Evolutionary conservation across 1,140 invertebrate species (phyloP).

Genomic region (Drosophila dunni): DNA sequence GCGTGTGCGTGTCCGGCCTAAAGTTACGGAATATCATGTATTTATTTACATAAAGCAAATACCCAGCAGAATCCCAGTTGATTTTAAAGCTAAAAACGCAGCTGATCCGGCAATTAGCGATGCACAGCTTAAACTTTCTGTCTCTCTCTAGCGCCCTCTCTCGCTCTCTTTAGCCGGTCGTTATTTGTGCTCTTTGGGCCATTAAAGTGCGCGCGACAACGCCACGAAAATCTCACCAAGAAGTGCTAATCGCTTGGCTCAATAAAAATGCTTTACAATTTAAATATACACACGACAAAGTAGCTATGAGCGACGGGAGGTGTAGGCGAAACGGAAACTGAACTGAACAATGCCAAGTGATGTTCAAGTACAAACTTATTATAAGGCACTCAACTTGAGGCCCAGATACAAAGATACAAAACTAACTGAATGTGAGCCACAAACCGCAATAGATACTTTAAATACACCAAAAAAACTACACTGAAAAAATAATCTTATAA

Average conservation of each 20-base stretch:
- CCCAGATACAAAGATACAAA: background rate
- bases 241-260: conserved; percentile 75
- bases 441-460: conserved; percentile 14
- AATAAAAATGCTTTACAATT: conserved; percentile 73
- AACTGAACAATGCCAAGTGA: conserved; percentile 40
- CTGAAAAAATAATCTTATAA: no score
- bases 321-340: background rate
- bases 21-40: conserved; percentile 45
- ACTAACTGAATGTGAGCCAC: conserved; percentile 5
- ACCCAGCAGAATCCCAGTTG: conserved; percentile 11
- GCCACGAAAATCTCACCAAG: conserved; percentile 63
- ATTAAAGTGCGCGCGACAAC: conserved; percentile 42
- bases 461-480: no score
- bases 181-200: conserved; percentile 33
- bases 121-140: conserved; percentile 14
- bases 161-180: background rate
- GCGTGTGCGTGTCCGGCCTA: conserved; percentile 59
- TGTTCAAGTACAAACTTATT: conserved; percentile 49
- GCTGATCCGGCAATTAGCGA: conserved; percentile 74
- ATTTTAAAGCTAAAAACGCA: conserved; percentile 14
- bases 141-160: background rate
- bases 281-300: conserved; percentile 34
- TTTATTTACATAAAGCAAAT: conserved; percentile 60
- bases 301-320: background rate
- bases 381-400: background rate